Conservation (phyloP, 2,113 vertebrate species). For the Lichenostomus cassidix region DNA sequence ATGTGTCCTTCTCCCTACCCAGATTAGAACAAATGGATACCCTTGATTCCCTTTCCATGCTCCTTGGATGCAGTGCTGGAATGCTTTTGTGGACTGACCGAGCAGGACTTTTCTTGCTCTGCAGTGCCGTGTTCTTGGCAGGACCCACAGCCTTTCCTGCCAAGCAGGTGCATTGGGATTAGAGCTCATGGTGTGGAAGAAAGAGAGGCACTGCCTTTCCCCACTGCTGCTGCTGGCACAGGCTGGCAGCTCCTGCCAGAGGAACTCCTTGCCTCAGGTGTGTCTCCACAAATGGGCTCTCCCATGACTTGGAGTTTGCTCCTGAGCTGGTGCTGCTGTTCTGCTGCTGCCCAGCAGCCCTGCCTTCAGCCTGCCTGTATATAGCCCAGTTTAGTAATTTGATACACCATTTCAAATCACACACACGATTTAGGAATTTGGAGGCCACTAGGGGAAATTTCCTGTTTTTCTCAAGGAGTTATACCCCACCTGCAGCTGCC, state of each 20-base stretch:
- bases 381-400: not conserved
- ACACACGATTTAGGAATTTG: not conserved
- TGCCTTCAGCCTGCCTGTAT: not conserved
- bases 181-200: not conserved
- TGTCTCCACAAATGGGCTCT: not conserved
- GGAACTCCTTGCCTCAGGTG: not conserved
- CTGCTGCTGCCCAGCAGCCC: not conserved
- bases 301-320: not conserved
- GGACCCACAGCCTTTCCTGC: rapidly evolving
- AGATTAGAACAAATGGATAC: not conserved
- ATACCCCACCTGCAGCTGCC: not conserved
- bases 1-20: not conserved
- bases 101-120: not conserved
- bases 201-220: not conserved
- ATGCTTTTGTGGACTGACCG: not conserved
- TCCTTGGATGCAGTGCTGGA: not conserved
- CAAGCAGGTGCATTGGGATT: not conserved
- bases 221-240: not conserved
- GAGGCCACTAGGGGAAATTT: not conserved
- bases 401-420: not conserved
- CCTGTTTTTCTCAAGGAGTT: not conserved
- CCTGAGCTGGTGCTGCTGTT: not conserved
- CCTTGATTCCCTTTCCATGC: not conserved
- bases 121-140: not conserved
- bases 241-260: not conserved